Conservation (phyloP, 2,797 vertebrate species). For the Pipistrellus nathusii region DNA sequence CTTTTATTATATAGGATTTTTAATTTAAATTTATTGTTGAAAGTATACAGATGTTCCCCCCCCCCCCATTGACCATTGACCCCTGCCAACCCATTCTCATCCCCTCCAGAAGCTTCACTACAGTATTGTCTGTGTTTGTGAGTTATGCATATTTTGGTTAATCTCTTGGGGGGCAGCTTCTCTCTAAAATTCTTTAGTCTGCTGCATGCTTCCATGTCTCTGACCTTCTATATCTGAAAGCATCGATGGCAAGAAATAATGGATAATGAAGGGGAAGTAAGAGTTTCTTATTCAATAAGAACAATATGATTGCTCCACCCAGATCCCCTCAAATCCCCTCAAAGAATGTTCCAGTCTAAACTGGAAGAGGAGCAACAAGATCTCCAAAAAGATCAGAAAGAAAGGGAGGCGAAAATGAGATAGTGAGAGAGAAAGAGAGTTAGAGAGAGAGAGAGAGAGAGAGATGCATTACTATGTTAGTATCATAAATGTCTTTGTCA, state of each 20-base stretch:
- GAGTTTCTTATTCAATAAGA: not conserved
- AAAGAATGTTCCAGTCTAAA: not conserved
- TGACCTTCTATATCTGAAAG: not conserved
- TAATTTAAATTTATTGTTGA: too few species aligned
- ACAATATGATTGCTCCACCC: not conserved
- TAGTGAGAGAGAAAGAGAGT: not conserved
- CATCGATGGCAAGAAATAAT: not conserved
- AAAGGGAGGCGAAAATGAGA: not conserved
- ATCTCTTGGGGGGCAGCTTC: too few species aligned
- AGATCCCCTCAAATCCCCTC: constrained; percentile 4
- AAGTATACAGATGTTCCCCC: too few species aligned
- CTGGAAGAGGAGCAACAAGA: not conserved
- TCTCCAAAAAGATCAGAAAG: not conserved
- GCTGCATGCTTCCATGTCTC: too few species aligned
- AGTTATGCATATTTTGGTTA: too few species aligned
- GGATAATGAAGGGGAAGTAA: not conserved
- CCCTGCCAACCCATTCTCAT: too few species aligned
- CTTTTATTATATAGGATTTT: too few species aligned
- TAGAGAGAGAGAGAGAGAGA: not conserved
- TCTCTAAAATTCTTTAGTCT: too few species aligned
- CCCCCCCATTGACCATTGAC: too few species aligned
- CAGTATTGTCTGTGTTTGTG: too few species aligned
- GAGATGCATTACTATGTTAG: not conserved
- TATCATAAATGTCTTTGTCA: not conserved
- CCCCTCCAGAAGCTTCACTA: too few species aligned